Evolutionary conservation across 2,797 vertebrate genomes (phyloP).

Genomic region (Molossus alvarezi): DNA sequence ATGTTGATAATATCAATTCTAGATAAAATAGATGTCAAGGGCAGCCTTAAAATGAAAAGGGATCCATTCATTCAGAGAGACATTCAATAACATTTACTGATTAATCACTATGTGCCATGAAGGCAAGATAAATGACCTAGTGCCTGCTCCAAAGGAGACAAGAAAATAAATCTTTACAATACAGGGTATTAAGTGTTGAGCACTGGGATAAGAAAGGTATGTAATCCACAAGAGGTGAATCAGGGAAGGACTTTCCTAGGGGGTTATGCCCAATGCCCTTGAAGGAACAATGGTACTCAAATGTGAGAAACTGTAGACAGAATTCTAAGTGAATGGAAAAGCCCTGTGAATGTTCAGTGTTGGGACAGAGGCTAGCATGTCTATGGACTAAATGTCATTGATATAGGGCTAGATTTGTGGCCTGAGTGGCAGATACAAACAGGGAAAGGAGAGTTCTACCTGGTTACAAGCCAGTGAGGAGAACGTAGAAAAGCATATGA

Average conservation of each 20-base stretch:
- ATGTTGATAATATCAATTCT: constrained; percentile 75
- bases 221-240: not conserved
- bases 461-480: not conserved
- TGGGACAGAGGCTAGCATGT: not conserved
- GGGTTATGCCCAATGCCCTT: not conserved
- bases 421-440: not conserved
- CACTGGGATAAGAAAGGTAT: not conserved
- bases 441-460: not conserved
- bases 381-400: not conserved
- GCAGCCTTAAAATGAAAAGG: constrained; percentile 75
- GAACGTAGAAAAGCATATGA: not conserved
- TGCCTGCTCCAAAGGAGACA: constrained; percentile 73
- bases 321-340: constrained; percentile 43
- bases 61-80: constrained; percentile 68
- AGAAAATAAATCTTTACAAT: constrained; percentile 77
- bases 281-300: constrained; percentile 28
- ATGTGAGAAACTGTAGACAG: constrained; percentile 10
- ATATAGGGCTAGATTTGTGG: not conserved
- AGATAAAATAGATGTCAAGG: constrained; percentile 76
- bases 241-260: not conserved
- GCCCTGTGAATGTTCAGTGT: not conserved
- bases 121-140: constrained; percentile 72
- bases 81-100: constrained; percentile 78
- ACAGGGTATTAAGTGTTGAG: constrained; percentile 31
- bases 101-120: constrained; percentile 70